Evolutionary conservation across 2,888 invertebrate genomes (phyloP), one percentile per base, ranked within the genome.

Genomic region (Archaeoteleia sp.): DNA sequence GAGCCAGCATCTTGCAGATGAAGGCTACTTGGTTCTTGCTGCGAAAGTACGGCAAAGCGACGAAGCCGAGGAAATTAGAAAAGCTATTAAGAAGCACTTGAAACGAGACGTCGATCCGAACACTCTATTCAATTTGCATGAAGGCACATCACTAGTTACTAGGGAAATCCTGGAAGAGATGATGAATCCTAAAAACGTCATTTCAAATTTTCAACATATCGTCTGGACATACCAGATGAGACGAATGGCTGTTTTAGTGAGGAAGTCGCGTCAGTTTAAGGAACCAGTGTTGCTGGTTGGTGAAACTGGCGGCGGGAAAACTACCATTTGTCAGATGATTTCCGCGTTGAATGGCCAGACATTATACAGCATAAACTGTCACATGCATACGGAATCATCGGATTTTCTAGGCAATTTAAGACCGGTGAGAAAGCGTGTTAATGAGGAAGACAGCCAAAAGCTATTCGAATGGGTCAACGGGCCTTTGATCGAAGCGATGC

Each of bases 391-490:
- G 0, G 99, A 99, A 86, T 96, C 97, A 72, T 93, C 98, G 0
- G 99, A 99, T 85, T 98, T 99, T 82, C 88, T 99, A 10, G 99
- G 99, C 30, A 96, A 97, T 10, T 87, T 99, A 5, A 88, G 99
- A 71, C 99, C 99, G 0, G 94, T 95, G 4, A 86, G 96, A 54
- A 88, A 90, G 49, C 89, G 89, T 63, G 86, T 86, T 60, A 83
- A 86, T 55, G 88, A 89, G 67, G 87, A 88, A 1, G 79, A 81
- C 62, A 80, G 77, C 70, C 68, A 79, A 13, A 89, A 90, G 80
- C 86, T 98, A 8, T 98, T 99, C 84, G 97, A 98, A 86, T 99
- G 99, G 99, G 91, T 94, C 0, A 97, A 99, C 83, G 99, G 99
- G 0, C 97, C 98, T 0, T 87, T 99, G 49, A 93, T 99, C 40